A percentile compares a stretch with the other conserved stretches of the same genome.
phyloP scores from a whole-genome alignment of 2,888 invertebrate genomes.

The Cyclophora punctaria region DNA sequence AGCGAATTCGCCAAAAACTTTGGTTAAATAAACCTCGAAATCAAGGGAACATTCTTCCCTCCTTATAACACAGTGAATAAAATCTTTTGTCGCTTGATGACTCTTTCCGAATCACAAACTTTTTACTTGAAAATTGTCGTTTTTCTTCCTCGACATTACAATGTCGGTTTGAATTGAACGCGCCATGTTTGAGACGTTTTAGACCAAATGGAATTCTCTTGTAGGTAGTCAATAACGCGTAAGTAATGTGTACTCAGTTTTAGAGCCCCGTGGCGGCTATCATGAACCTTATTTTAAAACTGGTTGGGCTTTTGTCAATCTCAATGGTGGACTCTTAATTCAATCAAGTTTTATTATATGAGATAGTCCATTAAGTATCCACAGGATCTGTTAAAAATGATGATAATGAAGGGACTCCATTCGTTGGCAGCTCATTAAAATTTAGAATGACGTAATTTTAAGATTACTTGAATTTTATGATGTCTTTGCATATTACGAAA shows the following conservation, averaged over 20 bases:
- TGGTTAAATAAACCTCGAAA: constrained; percentile 1
- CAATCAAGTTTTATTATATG: too few relatives aligned
- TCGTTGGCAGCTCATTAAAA: too few relatives aligned
- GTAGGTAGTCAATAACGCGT: constrained; percentile 26
- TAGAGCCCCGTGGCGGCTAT: constrained; percentile 2
- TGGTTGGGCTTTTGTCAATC: too few relatives aligned
- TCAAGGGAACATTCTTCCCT: constrained; percentile 3
- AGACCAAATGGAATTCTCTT: constrained; percentile 31
- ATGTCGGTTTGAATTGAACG: constrained; percentile 10
- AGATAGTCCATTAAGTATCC: too few relatives aligned
- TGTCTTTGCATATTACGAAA: too few relatives aligned
- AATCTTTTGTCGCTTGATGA: constrained; percentile 13
- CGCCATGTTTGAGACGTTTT: constrained; percentile 13
- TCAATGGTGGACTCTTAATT: too few relatives aligned
- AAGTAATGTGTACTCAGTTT: constrained; percentile 17
- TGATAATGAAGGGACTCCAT: too few relatives aligned
- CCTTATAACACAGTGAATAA: constrained; percentile 12
- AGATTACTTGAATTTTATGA: too few relatives aligned
- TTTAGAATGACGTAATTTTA: too few relatives aligned
- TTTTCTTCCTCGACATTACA: constrained; percentile 14
- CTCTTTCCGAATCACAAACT: constrained; percentile 10
- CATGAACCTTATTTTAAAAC: background rate
- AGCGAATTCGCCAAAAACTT: background rate
- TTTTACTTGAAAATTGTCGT: constrained; percentile 13
- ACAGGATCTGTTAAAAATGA: too few relatives aligned